Conservation (phyloP, 1,140 invertebrate species). For the Bombus vancouverensis region DNA sequence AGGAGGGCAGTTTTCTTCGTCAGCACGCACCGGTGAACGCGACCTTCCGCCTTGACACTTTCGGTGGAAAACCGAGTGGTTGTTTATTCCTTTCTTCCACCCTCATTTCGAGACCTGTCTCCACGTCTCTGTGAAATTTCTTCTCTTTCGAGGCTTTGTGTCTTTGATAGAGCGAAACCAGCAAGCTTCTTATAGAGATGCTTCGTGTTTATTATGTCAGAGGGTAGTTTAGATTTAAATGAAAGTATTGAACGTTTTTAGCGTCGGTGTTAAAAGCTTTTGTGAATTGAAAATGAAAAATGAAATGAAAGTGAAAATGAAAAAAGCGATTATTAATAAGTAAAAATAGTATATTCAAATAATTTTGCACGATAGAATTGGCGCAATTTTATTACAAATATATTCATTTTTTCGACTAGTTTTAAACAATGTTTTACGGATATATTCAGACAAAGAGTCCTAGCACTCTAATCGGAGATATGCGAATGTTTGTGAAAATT, state of each 20-base stretch:
- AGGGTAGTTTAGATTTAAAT: background rate
- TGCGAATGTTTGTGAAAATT: too few species aligned
- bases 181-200: background rate
- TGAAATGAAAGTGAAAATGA: background rate
- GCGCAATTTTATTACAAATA: too few species aligned
- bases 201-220: background rate
- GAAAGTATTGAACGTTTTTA: background rate
- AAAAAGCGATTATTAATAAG: background rate
- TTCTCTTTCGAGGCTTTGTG: background rate
- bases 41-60: conserved; percentile 28
- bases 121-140: background rate
- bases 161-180: background rate
- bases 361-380: too few species aligned
- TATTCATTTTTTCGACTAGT: too few species aligned
- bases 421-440: too few species aligned
- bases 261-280: background rate
- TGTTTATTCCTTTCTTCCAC: background rate
- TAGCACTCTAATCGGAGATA: too few species aligned
- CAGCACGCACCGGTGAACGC: conserved; percentile 29
- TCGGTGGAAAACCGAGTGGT: background rate
- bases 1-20: background rate
- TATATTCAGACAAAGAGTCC: too few species aligned
- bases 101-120: background rate
- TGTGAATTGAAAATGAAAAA: background rate
- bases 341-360: background rate